A percentile compares a stretch with the other conserved stretches of the same genome.
Evolutionary conservation across 2,113 vertebrate genomes (phyloP).

Genomic region (Anseranas semipalmata): DNA sequence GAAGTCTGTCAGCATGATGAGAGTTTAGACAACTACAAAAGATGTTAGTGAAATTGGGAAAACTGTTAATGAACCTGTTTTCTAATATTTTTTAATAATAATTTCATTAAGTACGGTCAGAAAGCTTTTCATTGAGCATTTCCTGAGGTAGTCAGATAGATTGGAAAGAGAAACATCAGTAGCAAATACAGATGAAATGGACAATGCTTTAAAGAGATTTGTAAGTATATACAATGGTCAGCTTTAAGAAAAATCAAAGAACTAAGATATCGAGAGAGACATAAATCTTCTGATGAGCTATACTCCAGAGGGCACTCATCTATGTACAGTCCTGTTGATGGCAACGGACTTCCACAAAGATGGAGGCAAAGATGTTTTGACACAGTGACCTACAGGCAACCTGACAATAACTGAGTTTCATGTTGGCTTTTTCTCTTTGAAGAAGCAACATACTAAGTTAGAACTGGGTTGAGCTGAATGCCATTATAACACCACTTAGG

Average conservation of each 20-base stretch:
- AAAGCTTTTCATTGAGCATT: not conserved
- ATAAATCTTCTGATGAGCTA: not conserved
- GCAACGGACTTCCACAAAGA: not conserved
- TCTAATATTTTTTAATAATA: not conserved
- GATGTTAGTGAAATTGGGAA: not conserved
- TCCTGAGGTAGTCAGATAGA: not conserved
- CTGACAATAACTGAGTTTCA: not conserved
- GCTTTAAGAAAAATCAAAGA: not conserved
- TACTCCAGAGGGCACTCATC: not conserved
- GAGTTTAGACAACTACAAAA: not conserved
- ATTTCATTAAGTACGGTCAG: not conserved
- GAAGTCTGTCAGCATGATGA: not conserved
- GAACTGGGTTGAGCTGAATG: not conserved
- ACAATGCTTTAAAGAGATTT: not conserved
- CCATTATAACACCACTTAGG: not conserved
- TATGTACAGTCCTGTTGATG: not conserved
- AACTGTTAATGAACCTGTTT: not conserved
- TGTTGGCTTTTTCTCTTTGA: not conserved
- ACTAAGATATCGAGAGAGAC: not conserved
- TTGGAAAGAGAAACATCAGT: not conserved
- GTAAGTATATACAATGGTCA: not conserved
- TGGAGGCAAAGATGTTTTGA: not conserved
- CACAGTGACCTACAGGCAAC: not conserved
- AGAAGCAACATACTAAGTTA: not conserved
- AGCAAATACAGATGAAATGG: not conserved